Conservation (phyloP, 2,888 invertebrate genomes). For the Hydraecia micacea region DNA sequence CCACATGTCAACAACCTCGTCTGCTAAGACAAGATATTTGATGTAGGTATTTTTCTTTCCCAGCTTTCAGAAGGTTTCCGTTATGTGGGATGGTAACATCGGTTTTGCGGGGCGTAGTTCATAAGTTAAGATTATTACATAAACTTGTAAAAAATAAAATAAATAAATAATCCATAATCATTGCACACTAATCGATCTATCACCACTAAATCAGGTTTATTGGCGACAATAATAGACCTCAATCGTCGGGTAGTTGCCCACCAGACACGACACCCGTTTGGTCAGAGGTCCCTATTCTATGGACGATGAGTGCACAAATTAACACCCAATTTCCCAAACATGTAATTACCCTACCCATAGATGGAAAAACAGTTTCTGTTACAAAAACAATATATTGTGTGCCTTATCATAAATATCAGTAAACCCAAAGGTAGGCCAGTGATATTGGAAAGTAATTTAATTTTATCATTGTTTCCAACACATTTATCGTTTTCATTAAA, state of each 20-base stretch:
- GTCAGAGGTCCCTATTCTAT: neutral
- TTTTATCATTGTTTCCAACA: constrained; percentile 70
- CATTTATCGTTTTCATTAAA: constrained; percentile 64
- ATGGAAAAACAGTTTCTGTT: constrained; percentile 22
- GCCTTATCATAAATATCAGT: constrained; percentile 55
- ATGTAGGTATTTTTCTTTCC: too few species aligned
- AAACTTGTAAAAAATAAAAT: too few species aligned
- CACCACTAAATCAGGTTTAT: too few species aligned
- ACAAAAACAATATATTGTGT: constrained; percentile 39
- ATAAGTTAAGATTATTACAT: too few species aligned
- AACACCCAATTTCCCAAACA: neutral
- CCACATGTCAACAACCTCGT: too few species aligned
- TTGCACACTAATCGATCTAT: too few species aligned
- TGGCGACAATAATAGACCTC: too few species aligned
- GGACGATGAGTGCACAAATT: neutral
- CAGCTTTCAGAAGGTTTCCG: too few species aligned
- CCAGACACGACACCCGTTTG: neutral
- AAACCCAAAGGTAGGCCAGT: constrained; percentile 50
- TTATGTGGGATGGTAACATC: too few species aligned
- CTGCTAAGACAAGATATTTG: too few species aligned
- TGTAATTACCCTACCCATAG: constrained; percentile 6
- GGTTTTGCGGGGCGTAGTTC: too few species aligned
- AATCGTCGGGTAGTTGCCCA: neutral
- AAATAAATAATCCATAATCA: too few species aligned
- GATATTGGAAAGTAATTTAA: constrained; percentile 71